phyloP scores from a whole-genome alignment of 2,113 vertebrate genomes.

The Numida meleagris region DNA sequence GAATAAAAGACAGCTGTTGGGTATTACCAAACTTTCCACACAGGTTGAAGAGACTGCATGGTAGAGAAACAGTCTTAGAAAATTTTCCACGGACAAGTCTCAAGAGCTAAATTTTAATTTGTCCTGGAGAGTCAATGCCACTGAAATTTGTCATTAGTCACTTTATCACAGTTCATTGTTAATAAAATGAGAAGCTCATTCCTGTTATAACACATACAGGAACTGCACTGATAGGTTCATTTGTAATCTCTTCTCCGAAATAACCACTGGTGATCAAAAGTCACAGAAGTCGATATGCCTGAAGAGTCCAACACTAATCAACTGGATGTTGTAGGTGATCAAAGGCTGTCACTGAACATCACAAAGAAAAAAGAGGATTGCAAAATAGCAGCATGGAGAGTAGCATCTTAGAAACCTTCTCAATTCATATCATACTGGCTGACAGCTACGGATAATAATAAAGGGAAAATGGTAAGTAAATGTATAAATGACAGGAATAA shows the following conservation, averaged over 20 bases:
- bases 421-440: not conserved
- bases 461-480: not conserved
- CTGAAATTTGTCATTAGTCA: fast-evolving
- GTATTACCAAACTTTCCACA: not conserved
- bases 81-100: not conserved
- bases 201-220: not conserved
- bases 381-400: fast-evolving
- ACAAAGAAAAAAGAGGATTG: not conserved
- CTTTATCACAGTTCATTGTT: not conserved
- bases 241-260: not conserved
- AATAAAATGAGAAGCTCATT: not conserved
- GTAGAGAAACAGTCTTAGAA: not conserved
- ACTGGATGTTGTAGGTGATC: not conserved
- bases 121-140: not conserved
- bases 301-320: not conserved
- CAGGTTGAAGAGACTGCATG: not conserved
- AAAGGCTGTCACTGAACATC: not conserved
- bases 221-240: not conserved
- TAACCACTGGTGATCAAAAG: not conserved
- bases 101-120: not conserved
- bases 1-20: not conserved
- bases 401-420: not conserved
- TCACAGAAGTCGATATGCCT: not conserved
- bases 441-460: not conserved
- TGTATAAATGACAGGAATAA: not conserved